These are phyloP conservation scores for Drosophila cracens DNA, from an alignment of 2,888 invertebrate species.

Conservation along the genomic window DNA sequence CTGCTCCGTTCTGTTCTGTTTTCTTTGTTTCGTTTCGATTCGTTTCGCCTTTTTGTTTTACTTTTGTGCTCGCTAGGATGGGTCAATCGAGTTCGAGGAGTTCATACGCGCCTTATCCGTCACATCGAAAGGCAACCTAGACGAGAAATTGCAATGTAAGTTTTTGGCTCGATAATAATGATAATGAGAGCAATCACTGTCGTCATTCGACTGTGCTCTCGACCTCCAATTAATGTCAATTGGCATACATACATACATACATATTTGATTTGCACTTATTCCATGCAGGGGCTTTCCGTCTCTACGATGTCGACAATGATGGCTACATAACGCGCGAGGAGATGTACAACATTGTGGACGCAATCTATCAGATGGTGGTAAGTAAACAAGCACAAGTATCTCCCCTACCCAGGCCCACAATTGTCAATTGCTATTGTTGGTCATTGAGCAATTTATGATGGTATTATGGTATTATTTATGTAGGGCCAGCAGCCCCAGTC, in stretches of 20 bases:
- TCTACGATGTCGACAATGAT: conserved; percentile 98
- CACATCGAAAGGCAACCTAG: conserved; percentile 98
- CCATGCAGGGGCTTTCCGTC: conserved; percentile 95
- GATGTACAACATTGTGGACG: conserved; percentile 98
- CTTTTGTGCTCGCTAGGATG: conserved; percentile 89
- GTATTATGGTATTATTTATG: conserved; percentile 51
- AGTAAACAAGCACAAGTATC: conserved; percentile 84
- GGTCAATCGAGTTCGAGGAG: conserved; percentile 99
- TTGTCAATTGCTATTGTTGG: background rate
- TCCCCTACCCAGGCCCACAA: background rate
- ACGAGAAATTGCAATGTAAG: conserved; percentile 99
- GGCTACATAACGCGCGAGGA: conserved; percentile 97
- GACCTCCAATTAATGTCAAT: conserved; percentile 45
- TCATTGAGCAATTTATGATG: conserved; percentile 10
- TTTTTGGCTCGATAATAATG: conserved; percentile 69
- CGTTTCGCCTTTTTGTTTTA: conserved; percentile 28
- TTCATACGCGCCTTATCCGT: conserved; percentile 99
- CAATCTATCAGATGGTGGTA: conserved; percentile 99
- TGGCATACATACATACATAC: conserved; percentile 16
- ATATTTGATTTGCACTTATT: conserved; percentile 15
- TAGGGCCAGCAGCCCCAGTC: conserved; percentile 95
- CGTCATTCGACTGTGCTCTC: conserved; percentile 1
- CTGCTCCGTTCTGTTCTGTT: conserved; percentile 33
- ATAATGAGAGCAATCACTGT: conserved; percentile 33
- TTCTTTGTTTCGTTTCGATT: conserved; percentile 7